Conservation (phyloP, 30 jellyfish, hydroid and myxozoan species). For the Sanderia malayensis region DNA sequence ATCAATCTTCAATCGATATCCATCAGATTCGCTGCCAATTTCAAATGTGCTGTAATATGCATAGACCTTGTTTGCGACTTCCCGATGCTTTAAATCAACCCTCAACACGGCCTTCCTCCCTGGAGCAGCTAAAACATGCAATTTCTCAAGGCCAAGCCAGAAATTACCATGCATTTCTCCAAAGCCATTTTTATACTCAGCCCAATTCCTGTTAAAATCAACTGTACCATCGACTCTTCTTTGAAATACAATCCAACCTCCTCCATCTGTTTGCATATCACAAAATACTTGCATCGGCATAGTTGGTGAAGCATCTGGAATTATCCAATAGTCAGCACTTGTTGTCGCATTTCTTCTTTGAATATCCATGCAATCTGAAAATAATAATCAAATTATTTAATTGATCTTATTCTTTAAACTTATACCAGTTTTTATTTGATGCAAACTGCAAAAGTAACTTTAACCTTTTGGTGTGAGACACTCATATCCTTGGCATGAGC, state of each 20-base stretch:
- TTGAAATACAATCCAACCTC: conserved; percentile 48
- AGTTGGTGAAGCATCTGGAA: too few species aligned
- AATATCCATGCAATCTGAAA: too few species aligned
- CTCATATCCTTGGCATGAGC: too few species aligned
- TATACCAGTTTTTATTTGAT: too few species aligned
- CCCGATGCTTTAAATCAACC: conserved; percentile 8
- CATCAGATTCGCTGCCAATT: conserved; percentile 3
- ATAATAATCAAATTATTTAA: too few species aligned
- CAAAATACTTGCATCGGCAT: conserved; percentile 6
- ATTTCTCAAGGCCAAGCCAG: conserved; percentile 32
- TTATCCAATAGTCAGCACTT: too few species aligned
- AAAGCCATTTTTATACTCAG: conserved; percentile 29
- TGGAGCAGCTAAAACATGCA: conserved; percentile 12
- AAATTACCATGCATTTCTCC: conserved; percentile 11
- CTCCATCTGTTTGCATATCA: conserved; percentile 41
- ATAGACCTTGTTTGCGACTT: background rate
- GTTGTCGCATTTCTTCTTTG: too few species aligned
- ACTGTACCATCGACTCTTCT: conserved; percentile 19
- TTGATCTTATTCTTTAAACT: too few species aligned
- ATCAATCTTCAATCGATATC: background rate
- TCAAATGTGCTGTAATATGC: conserved; percentile 12
- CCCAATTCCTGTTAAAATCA: conserved; percentile 16
- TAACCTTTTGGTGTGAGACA: too few species aligned
- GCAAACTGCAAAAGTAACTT: too few species aligned
- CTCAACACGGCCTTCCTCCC: background rate